Base-by-base conservation (phyloP, 2,797 vertebrate genomes). In the Okamejei kenojei region DNA sequence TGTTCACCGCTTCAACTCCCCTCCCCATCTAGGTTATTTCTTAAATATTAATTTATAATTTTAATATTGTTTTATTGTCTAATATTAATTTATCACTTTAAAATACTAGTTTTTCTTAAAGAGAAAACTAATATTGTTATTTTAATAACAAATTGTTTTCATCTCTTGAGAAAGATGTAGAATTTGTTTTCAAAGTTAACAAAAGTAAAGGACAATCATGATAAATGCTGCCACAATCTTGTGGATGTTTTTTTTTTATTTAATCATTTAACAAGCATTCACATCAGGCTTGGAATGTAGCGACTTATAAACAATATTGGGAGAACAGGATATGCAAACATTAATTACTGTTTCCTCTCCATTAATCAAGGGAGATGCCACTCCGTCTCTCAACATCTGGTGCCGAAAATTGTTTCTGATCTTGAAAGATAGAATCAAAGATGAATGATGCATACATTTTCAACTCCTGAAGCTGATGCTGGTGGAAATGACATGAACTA, bases 361-460 rank as follows among this genome's bases (percentile, higher is more conserved):
- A 65, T 86, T 32, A n/a, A 86, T 86, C 82, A 63, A 8, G 29
- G 61, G 29, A 63, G 29, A 15, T 61, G 29, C 82, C 17, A 29
- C n/a, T 86, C 82, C 11, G 82, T 32, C 82, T n/a, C 82, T 86
- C 17, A 65, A 32, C 82, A 86, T 86, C 82, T 86, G 82, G 82
- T 65, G 63, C n/a, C 26, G 32, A 86, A 15, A 86, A 65, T 7
- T 19, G 4, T 86, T 86, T 86, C 26, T 63, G 82, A 86, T 86
- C 82, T 86, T 63, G 82, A 65, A 58, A 63, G n/a, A 81, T 21
- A 2, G 38, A 45, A 23, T 19, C 79, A 80, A 80, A 86, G 29
- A 86, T 32, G 29, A 17, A 65, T 86, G 26, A 11, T 10, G 23
- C 81, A 61, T 45, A 86, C 61, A 65, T 29, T 63, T 63, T 4